phyloP scores from a whole-genome alignment of 2,888 invertebrate genomes.

The Trisateles emortualis region DNA sequence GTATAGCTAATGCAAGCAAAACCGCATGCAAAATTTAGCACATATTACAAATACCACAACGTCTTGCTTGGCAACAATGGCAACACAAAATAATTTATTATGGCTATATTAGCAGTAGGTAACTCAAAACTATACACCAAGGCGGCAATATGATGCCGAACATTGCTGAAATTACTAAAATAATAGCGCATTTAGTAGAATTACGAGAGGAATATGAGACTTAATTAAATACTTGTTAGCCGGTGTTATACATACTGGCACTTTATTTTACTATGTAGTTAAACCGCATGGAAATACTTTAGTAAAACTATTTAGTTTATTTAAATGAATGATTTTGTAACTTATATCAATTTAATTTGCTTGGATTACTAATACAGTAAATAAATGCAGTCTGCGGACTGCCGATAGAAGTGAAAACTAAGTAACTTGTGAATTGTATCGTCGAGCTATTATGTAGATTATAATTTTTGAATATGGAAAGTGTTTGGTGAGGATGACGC shows the following conservation, averaged over 20 bases:
- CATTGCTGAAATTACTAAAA: constrained; percentile 26
- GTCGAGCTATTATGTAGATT: too few relatives aligned
- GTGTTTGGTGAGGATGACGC: too few relatives aligned
- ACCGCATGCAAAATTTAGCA: too few relatives aligned
- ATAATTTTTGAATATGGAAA: too few relatives aligned
- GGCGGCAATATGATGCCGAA: constrained; percentile 14
- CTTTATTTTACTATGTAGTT: constrained; percentile 6
- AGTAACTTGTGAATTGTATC: too few relatives aligned
- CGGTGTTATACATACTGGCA: constrained; percentile 7
- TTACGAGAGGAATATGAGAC: constrained; percentile 29
- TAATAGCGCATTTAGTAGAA: constrained; percentile 26
- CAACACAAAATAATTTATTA: neutral
- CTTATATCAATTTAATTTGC: neutral
- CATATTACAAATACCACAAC: too few relatives aligned
- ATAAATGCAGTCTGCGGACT: too few relatives aligned
- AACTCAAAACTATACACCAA: constrained; percentile 9
- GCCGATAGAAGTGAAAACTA: too few relatives aligned
- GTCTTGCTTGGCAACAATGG: too few relatives aligned
- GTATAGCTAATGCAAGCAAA: too few relatives aligned
- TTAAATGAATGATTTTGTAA: neutral
- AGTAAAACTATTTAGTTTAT: neutral
- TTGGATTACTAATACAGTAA: too few relatives aligned
- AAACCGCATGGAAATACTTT: constrained; percentile 8
- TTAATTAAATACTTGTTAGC: constrained; percentile 39
- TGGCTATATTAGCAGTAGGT: neutral